Conservation (phyloP, 2,888 invertebrate genomes). For the Xestia rhomboidea region DNA sequence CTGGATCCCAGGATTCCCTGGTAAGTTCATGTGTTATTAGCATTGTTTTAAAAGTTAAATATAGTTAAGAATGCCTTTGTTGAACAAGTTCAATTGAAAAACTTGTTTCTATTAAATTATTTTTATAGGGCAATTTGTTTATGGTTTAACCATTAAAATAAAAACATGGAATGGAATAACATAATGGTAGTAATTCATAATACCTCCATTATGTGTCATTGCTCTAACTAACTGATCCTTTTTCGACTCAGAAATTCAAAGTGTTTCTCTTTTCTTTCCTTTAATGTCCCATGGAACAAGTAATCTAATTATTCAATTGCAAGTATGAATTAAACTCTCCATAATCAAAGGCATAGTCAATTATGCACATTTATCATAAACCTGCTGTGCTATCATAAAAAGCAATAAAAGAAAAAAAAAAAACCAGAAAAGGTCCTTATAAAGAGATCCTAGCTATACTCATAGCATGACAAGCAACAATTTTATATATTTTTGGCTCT, state of each 20-base stretch:
- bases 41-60: not conserved
- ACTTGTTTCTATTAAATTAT: not conserved
- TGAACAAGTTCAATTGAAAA: not conserved
- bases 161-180: not conserved
- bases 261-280: not conserved
- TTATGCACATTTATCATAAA: not conserved
- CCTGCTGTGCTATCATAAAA: not conserved
- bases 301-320: not conserved
- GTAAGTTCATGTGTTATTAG: constrained; percentile 83
- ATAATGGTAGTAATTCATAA: not conserved
- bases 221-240: not conserved
- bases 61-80: constrained; percentile 4
- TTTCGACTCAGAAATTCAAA: not conserved
- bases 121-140: not conserved
- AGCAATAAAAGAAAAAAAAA: not conserved
- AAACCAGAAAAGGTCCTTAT: not conserved
- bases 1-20: constrained; percentile 96
- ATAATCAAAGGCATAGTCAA: not conserved
- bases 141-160: not conserved
- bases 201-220: not conserved
- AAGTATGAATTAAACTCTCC: not conserved
- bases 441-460: not conserved
- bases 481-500: constrained; percentile 43
- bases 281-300: not conserved
- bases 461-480: constrained; percentile 14